Conservation (phyloP, 2,888 invertebrate genomes). For the Melanostoma mellinum region DNA sequence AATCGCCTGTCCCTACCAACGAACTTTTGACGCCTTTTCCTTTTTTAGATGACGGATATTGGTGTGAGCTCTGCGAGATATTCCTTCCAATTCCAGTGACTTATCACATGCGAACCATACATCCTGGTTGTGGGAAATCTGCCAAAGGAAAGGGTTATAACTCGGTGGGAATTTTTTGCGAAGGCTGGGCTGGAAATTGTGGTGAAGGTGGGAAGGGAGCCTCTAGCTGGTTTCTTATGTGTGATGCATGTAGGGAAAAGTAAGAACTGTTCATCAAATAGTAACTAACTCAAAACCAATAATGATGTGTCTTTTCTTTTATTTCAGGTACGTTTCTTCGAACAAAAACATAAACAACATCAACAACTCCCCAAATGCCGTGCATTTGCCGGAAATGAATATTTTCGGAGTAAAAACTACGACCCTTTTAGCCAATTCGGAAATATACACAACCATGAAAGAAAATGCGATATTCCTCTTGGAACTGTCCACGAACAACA, state of each 20-base stretch:
- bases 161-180: conserved; percentile 92
- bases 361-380: conserved; percentile 79
- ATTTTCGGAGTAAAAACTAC: conserved; percentile 81
- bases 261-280: conserved; percentile 78
- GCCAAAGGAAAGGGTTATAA: conserved; percentile 96
- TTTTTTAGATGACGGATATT: conserved; percentile 80
- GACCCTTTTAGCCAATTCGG: conserved; percentile 80
- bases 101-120: conserved; percentile 94
- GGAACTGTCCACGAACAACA: conserved; percentile 90
- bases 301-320: not conserved
- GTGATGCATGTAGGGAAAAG: conserved; percentile 94
- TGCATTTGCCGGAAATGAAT: conserved; percentile 79
- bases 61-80: conserved; percentile 94
- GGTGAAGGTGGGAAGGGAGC: conserved; percentile 91
- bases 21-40: not conserved
- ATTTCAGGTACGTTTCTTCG: conserved; percentile 77
- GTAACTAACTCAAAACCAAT: not conserved
- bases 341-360: conserved; percentile 80
- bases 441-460: conserved; percentile 87
- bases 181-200: conserved; percentile 94
- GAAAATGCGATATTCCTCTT: conserved; percentile 97
- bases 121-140: conserved; percentile 95
- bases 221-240: conserved; percentile 95
- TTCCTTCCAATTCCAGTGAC: conserved; percentile 90
- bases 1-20: not conserved